Evolutionary conservation across 1,140 invertebrate genomes (phyloP).

Genomic region (Heliconius eleuchia): DNA sequence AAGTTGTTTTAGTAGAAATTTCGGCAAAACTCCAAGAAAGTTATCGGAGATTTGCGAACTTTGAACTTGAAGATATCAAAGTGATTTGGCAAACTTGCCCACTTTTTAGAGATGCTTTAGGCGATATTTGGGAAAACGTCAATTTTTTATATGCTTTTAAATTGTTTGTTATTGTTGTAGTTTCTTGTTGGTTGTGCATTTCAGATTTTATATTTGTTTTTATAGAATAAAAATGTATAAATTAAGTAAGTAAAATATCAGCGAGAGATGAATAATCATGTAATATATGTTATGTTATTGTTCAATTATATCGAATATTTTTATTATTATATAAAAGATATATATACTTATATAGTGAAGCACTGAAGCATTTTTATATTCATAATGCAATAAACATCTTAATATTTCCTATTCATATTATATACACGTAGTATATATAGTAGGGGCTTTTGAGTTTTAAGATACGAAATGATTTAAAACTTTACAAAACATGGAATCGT

Average conservation of each 20-base stretch:
- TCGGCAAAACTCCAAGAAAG: constrained; percentile 67
- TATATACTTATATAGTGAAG: too few relatives aligned
- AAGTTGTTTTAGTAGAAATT: constrained; percentile 60
- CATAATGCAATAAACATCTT: too few relatives aligned
- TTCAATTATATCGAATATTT: too few relatives aligned
- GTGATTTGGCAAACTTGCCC: constrained; percentile 71
- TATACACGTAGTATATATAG: too few relatives aligned
- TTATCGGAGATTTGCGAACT: constrained; percentile 60
- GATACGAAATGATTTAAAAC: too few relatives aligned
- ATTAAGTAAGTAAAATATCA: neutral
- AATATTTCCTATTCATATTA: too few relatives aligned
- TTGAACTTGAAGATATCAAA: constrained; percentile 62
- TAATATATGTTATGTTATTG: neutral
- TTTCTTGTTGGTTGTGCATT: neutral
- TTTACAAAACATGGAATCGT: too few relatives aligned
- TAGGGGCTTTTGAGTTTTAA: too few relatives aligned
- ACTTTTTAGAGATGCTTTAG: constrained; percentile 50
- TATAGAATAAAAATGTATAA: neutral
- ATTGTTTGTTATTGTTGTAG: constrained; percentile 1
- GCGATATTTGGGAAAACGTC: constrained; percentile 17
- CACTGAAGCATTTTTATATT: too few relatives aligned
- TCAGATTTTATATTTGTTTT: neutral
- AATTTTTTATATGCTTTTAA: constrained; percentile 1
- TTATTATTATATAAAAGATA: too few relatives aligned
- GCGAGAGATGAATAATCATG: neutral